These are phyloP conservation scores for Toxotes chatareus DNA, from an alignment of 2,113 vertebrate genomes.

Conservation along the genomic window DNA sequence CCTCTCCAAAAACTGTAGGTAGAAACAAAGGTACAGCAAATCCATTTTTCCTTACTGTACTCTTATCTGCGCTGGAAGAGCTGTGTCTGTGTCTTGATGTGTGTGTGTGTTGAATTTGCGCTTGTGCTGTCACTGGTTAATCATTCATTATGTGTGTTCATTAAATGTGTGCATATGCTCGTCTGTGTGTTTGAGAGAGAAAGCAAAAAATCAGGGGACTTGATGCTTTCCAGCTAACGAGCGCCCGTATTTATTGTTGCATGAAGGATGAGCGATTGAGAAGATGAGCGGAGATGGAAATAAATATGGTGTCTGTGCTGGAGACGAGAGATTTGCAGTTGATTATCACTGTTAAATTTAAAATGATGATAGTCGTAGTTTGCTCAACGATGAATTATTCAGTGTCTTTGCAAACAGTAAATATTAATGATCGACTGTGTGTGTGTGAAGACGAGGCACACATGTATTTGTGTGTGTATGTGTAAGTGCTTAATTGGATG, in stretches of 20 bases:
- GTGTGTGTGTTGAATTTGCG: conserved; percentile 16
- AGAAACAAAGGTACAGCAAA: conserved; percentile 94
- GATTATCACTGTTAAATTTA: conserved; percentile 47
- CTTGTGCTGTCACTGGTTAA: conserved; percentile 42
- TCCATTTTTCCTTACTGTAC: conserved; percentile 39
- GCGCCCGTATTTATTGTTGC: conserved; percentile 20
- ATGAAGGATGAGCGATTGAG: conserved; percentile 47
- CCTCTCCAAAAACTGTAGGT: conserved; percentile 89
- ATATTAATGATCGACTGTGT: conserved; percentile 40
- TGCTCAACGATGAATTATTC: conserved; percentile 35
- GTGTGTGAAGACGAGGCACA: background rate
- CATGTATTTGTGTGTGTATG: background rate
- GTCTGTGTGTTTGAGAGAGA: conserved; percentile 33
- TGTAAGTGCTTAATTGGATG: conserved; percentile 25
- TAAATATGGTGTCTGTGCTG: conserved; percentile 13
- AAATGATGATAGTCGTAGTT: conserved; percentile 27
- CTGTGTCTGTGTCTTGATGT: background rate
- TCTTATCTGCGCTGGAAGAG: conserved; percentile 26
- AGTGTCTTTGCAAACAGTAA: conserved; percentile 29
- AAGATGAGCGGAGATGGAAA: conserved; percentile 28
- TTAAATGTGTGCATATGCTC: conserved; percentile 50
- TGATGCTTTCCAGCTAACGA: conserved; percentile 44
- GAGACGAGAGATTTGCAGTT: conserved; percentile 34
- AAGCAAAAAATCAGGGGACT: conserved; percentile 27
- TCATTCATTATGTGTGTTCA: conserved; percentile 58